Evolutionary conservation across 2,113 vertebrate species (phyloP).

Genomic region (Gasterosteus nipponicus): DNA sequence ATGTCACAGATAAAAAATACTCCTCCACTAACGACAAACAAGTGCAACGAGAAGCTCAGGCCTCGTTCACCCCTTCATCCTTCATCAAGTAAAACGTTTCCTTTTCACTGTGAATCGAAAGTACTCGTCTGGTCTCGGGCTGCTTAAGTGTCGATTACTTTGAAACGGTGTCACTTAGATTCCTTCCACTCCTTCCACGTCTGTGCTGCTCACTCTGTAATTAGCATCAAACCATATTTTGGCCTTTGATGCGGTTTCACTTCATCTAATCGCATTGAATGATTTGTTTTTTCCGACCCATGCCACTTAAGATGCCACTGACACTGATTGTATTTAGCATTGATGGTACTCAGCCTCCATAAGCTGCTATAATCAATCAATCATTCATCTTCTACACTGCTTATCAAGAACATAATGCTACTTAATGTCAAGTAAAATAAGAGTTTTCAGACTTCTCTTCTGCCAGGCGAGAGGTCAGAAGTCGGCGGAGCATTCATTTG

Average conservation of each 20-base stretch:
- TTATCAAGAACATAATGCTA: too few species aligned
- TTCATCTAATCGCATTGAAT: not conserved
- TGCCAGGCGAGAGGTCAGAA: slow-evolving; percentile 12
- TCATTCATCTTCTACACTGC: too few species aligned
- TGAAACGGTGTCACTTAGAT: not conserved
- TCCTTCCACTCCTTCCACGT: not conserved
- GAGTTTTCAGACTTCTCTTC: not conserved
- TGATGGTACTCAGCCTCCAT: not conserved
- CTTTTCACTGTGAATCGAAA: not conserved
- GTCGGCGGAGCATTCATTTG: too few species aligned
- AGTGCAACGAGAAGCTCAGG: too few species aligned
- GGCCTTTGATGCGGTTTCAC: not conserved
- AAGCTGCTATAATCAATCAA: not conserved
- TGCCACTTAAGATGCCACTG: not conserved
- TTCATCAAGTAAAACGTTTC: not conserved
- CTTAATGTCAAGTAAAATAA: not conserved
- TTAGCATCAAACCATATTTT: not conserved
- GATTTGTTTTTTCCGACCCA: not conserved
- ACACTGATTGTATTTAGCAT: not conserved
- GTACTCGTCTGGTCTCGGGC: too few species aligned
- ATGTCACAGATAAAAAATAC: not conserved
- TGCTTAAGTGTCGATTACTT: not conserved
- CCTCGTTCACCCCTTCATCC: not conserved
- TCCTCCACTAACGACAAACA: not conserved
- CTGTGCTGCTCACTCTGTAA: not conserved